Evolutionary conservation across 2,113 vertebrate genomes (phyloP), one percentile per base, ranked within the genome.

Genomic region (Nothoprocta perdicaria): DNA sequence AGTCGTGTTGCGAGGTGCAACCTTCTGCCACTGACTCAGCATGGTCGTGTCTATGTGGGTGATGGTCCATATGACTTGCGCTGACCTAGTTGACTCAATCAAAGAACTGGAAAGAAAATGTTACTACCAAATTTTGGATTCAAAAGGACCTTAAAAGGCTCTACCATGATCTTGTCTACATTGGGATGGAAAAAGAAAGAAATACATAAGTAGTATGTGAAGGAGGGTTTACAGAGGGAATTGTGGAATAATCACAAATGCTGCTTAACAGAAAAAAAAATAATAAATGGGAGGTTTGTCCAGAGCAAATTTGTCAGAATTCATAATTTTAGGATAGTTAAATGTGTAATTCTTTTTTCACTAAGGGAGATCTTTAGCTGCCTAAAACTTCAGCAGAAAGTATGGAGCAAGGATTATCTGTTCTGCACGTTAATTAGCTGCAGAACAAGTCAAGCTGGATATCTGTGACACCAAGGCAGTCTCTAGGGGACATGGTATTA

Each of bases 1-100:
- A 94, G 58, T 91, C 94, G 4, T 89, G 82, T 86, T 72, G 91
- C 75, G 89, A 95, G 87, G 76, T 93, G 53, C 87, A 95, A 33
- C 82, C 82, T 89, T 88, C 87, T 96, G 84, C 79, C 94, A 89
- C 79, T 93, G 91, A 96, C 79, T 95, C 92, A 94, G 65, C 85
- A 41, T 8, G 85, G 80, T 89, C 48, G 1, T 40, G 38, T 75
- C 48, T 71, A 23, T 24, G 91, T 93, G 87, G 84, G 73, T 27
- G 66, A 94, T 76, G 82, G 89, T 89, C 91, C 65, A 5, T 65
- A 41, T 75, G 80, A 89, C 84, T 92, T 60, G 17, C n/a, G 50
- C 72, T 88, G 87, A 91, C 92, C 96, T 66, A 61, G 80, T 3
- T 88, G 79, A 88, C 85, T 92, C 76, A 89, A 24, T 87, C 76